Percentiles rank a stretch among this genome's conserved stretches.
Evolutionary conservation across 2,797 vertebrate genomes (phyloP).

Genomic region (Labeo calbasu): DNA sequence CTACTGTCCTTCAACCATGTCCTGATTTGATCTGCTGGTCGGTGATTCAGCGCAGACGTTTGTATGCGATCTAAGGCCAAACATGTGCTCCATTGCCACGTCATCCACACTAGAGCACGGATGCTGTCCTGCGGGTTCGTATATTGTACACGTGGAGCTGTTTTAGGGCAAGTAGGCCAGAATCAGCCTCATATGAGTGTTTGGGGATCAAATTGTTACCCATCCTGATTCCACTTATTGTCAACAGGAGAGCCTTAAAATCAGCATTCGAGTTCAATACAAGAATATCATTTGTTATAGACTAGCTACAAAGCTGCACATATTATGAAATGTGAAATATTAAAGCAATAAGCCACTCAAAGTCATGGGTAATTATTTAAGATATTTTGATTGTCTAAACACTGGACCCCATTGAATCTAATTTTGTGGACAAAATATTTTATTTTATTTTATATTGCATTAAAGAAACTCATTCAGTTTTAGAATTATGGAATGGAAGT

Average conservation of each 20-base stretch:
- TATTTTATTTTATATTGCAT: neutral
- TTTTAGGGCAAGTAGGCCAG: slow-evolving; percentile 29
- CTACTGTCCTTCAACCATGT: slow-evolving; percentile 24
- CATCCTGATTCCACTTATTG: slow-evolving; percentile 50
- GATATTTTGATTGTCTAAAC: neutral
- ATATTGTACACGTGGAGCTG: slow-evolving; percentile 41
- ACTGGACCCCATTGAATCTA: neutral
- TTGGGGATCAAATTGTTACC: slow-evolving; percentile 62
- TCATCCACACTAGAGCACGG: slow-evolving; percentile 32
- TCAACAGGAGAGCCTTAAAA: slow-evolving; percentile 7
- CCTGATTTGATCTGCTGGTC: slow-evolving; percentile 33
- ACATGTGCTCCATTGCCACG: slow-evolving; percentile 45
- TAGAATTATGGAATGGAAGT: neutral
- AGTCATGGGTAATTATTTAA: neutral
- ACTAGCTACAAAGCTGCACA: slow-evolving; percentile 20
- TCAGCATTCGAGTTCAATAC: slow-evolving; percentile 36
- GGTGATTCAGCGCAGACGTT: slow-evolving; percentile 42
- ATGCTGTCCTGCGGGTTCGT: slow-evolving; percentile 25
- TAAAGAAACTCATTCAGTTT: neutral
- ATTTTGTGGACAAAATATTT: neutral
- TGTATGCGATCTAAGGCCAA: slow-evolving; percentile 36
- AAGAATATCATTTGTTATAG: slow-evolving; percentile 41
- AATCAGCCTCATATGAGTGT: slow-evolving; percentile 16
- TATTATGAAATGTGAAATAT: neutral
- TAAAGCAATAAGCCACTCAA: neutral